Percentiles rank a stretch among this genome's conserved stretches.
Evolutionary conservation across 2,797 vertebrate species (phyloP).

Genomic region (Champsocephalus esox): DNA sequence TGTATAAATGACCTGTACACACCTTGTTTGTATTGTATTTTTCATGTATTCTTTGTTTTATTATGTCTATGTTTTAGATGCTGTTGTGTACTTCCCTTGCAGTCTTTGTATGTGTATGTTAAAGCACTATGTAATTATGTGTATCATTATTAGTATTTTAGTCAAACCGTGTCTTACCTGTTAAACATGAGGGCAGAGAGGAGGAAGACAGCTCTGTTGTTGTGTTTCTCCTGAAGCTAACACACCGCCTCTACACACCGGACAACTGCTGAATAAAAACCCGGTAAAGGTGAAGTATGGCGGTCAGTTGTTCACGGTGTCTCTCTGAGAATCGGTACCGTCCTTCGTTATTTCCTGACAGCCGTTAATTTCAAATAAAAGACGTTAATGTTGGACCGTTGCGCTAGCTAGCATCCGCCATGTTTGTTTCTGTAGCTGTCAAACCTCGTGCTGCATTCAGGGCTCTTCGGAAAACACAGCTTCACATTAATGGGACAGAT

Average conservation of each 20-base stretch:
- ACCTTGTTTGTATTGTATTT: no score
- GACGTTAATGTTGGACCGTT: constrained; percentile 6
- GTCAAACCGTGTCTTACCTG: constrained; percentile 66
- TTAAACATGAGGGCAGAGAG: constrained; percentile 47
- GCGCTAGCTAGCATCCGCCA: constrained; percentile 74
- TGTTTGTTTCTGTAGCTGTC: constrained; percentile 76
- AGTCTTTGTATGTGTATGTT: no score
- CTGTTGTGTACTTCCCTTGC: no score
- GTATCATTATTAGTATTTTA: no score
- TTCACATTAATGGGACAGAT: neutral
- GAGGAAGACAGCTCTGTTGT: constrained; percentile 9
- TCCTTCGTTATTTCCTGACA: constrained; percentile 2
- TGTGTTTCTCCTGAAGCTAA: neutral
- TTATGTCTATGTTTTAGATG: no score
- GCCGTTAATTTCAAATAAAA: constrained; percentile 33
- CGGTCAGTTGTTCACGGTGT: neutral
- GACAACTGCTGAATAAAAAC: neutral
- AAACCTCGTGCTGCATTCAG: constrained; percentile 64
- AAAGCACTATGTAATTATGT: no score
- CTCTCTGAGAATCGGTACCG: neutral
- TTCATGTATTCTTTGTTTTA: no score
- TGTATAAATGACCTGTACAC: no score
- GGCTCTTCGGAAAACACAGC: constrained; percentile 30
- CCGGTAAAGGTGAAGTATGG: neutral
- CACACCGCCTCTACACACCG: constrained; percentile 11